A percentile compares a stretch with the other conserved stretches of the same genome.
Evolutionary conservation across 37 sponge, comb jelly and placozoan species (phyloP).

Genomic region (Cliona cf. orientalis): DNA sequence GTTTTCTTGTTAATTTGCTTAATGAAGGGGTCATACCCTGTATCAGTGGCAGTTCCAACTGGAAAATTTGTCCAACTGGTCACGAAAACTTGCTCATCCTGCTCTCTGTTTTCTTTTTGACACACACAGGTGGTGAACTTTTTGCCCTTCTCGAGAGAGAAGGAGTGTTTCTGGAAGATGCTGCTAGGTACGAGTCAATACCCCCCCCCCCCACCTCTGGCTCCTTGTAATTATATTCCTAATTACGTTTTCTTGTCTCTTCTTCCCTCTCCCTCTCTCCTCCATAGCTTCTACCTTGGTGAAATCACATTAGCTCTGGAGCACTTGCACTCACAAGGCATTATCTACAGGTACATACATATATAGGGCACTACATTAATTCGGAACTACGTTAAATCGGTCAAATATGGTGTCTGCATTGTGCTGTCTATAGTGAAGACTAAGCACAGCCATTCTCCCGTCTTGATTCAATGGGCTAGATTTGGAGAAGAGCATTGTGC

Average conservation of each 20-base stretch:
- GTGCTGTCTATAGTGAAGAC: no score
- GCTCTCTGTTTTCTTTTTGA: background rate
- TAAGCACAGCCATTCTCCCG: no score
- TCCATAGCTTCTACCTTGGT: slow-evolving; percentile 94
- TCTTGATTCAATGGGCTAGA: no score
- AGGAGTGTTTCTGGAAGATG: slow-evolving; percentile 96
- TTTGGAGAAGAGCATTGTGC: no score
- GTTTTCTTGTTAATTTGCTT: no score
- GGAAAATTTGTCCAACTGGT: no score
- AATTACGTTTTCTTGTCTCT: background rate
- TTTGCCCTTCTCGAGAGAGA: slow-evolving; percentile 97
- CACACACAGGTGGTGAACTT: slow-evolving; percentile 89
- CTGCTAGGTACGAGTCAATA: slow-evolving; percentile 64
- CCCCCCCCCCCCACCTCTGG: background rate
- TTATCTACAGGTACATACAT: slow-evolving; percentile 88
- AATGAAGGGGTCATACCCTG: no score
- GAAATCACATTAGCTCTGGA: slow-evolving; percentile 96
- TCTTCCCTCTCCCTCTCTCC: background rate
- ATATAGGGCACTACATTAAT: no score
- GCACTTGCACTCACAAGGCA: slow-evolving; percentile 92
- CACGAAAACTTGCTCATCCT: no score
- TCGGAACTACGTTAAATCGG: no score
- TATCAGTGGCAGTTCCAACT: no score
- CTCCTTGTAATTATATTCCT: background rate
- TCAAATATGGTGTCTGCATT: no score